phyloP scores from a whole-genome alignment of 23 tunicate genomes.

The Aplidium turbinatum region DNA sequence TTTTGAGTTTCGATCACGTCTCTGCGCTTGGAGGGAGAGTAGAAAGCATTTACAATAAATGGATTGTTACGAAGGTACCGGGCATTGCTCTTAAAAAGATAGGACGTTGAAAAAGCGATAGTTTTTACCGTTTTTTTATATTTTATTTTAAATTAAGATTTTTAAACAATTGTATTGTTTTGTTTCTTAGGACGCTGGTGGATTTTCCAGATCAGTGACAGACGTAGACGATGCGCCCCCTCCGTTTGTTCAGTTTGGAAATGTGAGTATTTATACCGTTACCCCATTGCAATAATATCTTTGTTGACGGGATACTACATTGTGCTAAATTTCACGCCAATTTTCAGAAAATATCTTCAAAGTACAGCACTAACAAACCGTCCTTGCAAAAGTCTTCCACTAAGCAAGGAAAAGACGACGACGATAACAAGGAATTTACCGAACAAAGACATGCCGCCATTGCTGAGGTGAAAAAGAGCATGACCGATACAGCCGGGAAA shows the following conservation, averaged over 20 bases:
- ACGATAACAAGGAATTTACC: constrained; percentile 45
- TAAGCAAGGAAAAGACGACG: constrained; percentile 11
- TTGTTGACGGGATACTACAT: too few relatives aligned
- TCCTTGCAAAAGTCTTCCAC: constrained; percentile 3
- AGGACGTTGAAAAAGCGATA: background rate
- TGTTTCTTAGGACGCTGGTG: constrained; percentile 43
- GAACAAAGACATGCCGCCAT: constrained; percentile 72
- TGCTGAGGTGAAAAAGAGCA: constrained; percentile 55
- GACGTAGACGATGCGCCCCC: constrained; percentile 51
- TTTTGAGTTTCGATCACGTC: constrained; percentile 31
- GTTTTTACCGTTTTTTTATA: background rate
- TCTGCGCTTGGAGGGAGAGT: constrained; percentile 76
- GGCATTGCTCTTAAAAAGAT: background rate
- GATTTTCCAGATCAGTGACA: constrained; percentile 24
- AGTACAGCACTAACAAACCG: constrained; percentile 24
- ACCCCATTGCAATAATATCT: too few relatives aligned
- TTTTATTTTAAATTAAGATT: background rate
- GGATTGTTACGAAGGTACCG: constrained; percentile 65
- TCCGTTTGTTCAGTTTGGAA: constrained; percentile 76
- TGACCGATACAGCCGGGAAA: constrained; percentile 29
- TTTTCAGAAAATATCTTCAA: constrained; percentile 24
- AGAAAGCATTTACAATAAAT: constrained; percentile 83
- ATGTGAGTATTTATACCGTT: too few relatives aligned
- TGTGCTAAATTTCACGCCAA: background rate
- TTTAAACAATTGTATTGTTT: background rate